Base-by-base conservation (phyloP, 2,888 invertebrate species). In the Thyatira batis region DNA sequence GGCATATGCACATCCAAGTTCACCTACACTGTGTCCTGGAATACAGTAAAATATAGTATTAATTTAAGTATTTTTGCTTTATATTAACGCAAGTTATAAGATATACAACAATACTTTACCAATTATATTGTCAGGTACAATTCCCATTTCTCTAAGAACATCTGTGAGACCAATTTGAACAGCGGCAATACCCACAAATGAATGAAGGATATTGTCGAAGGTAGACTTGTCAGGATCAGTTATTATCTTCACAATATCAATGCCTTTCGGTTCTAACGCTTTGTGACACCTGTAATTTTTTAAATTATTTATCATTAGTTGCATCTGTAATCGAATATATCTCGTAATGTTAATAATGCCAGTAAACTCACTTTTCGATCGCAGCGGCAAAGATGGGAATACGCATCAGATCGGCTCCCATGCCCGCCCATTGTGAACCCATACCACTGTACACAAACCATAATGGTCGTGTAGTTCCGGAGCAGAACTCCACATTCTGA, bases 181-280 rank as follows among this genome's bases (percentile, higher is more conserved):
- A 0, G 95, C 94, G 11, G 95, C 94, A 56, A 96, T 96, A 20
- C 95, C 94, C 17, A 96, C 94, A 79, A 96, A 96, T 1, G 94
- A 94, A 77, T 95, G 87, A 5, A 95, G 70, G 27, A 95, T 95
- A 69, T 95, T 94, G 45, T 95, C 92, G 67, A 94, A 94, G 6
- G 92, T 93, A 0, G 74, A 82, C 10, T 93, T 92, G 69, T 95
- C 94, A 10, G 87, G 87, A 20, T 92, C 90, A 43, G 94, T 93
- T 8, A 96, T 76, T 25, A 96, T 89, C 8, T 94, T 81, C 44
- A 94, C 85, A 0, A 96, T 85, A 72, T 95, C 92, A 2, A 96
- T 59, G 0, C 94, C 95, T 67, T 93, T 93, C 0, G 93, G 89
- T 56, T 89, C 79, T 1, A 96, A 80, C 0, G 91, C 84, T 33